phyloP scores from a whole-genome alignment of 2,113 vertebrate genomes.

The Catagonus wagneri region DNA sequence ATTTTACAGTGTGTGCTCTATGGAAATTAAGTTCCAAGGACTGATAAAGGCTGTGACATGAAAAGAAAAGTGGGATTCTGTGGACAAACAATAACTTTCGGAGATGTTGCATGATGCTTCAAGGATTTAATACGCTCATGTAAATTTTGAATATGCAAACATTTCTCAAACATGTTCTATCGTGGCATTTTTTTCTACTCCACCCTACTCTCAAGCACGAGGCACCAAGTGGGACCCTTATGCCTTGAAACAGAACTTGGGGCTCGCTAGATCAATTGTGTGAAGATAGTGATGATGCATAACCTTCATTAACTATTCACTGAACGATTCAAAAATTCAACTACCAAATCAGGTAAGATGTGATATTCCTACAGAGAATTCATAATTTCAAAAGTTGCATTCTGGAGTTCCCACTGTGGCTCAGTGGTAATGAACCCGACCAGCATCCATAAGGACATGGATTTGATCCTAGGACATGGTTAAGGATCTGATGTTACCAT shows the following conservation, averaged over 20 bases:
- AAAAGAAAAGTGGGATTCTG: background rate
- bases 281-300: background rate
- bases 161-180: background rate
- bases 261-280: background rate
- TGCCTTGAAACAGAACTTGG: background rate
- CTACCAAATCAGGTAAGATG: background rate
- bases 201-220: background rate
- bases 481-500: too few species aligned
- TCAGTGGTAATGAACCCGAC: too few species aligned
- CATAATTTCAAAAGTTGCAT: background rate
- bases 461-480: too few species aligned
- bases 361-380: background rate
- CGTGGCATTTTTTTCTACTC: background rate
- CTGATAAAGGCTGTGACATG: background rate
- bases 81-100: background rate
- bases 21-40: background rate
- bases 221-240: background rate
- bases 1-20: background rate
- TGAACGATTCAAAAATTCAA: slow-evolving; percentile 8
- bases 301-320: background rate
- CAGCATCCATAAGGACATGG: too few species aligned
- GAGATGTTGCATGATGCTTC: background rate
- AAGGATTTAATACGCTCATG: background rate
- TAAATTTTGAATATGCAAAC: background rate
- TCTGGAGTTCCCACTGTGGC: background rate